A percentile compares a stretch with the other conserved stretches of the same genome.
Evolutionary conservation across 2,113 vertebrate genomes (phyloP).

Genomic region (Pitta sordida): DNA sequence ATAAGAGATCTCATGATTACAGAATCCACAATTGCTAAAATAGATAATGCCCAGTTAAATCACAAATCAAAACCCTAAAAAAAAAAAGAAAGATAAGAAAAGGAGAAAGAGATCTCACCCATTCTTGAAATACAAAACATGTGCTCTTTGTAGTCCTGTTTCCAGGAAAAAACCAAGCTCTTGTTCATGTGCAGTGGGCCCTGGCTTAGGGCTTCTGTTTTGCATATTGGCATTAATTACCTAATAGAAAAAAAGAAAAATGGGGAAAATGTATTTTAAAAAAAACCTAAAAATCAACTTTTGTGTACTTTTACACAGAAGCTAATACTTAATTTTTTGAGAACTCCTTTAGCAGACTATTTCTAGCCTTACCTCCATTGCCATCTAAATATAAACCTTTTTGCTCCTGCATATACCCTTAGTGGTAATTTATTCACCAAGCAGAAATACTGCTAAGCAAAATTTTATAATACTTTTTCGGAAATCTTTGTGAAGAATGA

Average conservation of each 20-base stretch:
- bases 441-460: neutral
- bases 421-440: neutral
- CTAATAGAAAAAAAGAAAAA: conserved; percentile 62
- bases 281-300: neutral
- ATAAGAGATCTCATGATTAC: neutral
- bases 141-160: conserved; percentile 95
- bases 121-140: conserved; percentile 98
- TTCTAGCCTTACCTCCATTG: neutral
- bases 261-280: neutral
- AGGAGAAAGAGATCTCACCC: conserved; percentile 77
- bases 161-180: conserved; percentile 98
- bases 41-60: neutral
- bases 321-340: neutral
- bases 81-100: neutral
- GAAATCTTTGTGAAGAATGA: neutral
- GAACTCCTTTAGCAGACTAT: neutral
- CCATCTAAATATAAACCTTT: neutral
- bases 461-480: neutral
- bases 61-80: neutral
- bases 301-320: neutral
- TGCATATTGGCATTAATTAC: conserved; percentile 89
- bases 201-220: conserved; percentile 96
- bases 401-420: neutral
- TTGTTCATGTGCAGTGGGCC: conserved; percentile 89
- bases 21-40: neutral